These are phyloP conservation scores for Erythrolamprus reginae DNA, from an alignment of 2,113 vertebrate genomes.

Conservation along the genomic window DNA sequence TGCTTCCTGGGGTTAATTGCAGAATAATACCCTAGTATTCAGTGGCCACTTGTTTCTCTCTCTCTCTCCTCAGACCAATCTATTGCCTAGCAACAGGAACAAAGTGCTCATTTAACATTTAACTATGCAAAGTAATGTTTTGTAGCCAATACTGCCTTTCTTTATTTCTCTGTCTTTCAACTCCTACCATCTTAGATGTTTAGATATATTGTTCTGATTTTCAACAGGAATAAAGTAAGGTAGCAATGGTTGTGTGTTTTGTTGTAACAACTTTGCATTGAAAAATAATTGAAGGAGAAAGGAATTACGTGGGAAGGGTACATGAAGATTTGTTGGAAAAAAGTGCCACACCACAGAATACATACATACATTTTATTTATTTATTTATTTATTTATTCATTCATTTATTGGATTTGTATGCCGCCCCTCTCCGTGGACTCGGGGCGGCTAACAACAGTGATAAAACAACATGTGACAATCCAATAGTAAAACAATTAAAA, in stretches of 20 bases:
- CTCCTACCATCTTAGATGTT: background rate
- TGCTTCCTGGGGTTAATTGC: conserved; percentile 26
- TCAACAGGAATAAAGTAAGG: background rate
- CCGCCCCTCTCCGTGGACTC: too few species aligned
- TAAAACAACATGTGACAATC: too few species aligned
- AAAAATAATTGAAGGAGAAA: background rate
- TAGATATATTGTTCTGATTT: background rate
- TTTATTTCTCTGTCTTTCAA: conserved; percentile 13
- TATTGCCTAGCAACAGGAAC: conserved; percentile 20
- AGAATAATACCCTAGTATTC: conserved; percentile 21
- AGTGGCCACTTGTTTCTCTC: background rate
- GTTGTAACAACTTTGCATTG: background rate
- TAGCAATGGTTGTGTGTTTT: background rate
- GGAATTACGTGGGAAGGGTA: background rate
- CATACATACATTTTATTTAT: background rate
- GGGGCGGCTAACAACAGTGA: too few species aligned
- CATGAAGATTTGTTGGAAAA: background rate
- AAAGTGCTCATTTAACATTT: conserved; percentile 31
- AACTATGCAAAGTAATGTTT: conserved; percentile 19
- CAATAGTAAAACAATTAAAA: too few species aligned
- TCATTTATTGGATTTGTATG: too few species aligned
- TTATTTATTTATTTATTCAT: too few species aligned
- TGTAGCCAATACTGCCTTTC: background rate
- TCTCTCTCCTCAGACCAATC: conserved; percentile 7
- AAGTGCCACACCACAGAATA: background rate